Evolutionary conservation across 2,797 vertebrate species (phyloP), one percentile per base, ranked within the genome.

Genomic region (Astyanax mexicanus): DNA sequence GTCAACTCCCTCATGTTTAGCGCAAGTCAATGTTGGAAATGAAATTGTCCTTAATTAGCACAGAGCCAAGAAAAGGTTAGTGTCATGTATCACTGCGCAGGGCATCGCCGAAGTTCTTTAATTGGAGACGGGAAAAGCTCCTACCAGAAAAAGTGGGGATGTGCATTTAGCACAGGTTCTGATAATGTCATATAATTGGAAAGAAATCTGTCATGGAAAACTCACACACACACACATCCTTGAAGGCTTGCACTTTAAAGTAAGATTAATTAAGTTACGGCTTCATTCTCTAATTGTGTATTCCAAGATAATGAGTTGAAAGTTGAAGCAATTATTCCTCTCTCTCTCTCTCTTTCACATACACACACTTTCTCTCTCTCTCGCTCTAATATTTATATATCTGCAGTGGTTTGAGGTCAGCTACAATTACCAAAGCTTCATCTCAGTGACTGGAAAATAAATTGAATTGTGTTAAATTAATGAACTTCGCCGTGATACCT

Each of bases 201-300:
- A 77, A 73, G 81, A 85, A 88, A 91, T 87, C 76, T 89, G 89
- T 89, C 88, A 85, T 83, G 76, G 78, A 80, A 79, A 81, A 81
- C 84, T 79, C 79, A 69, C 40, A 80, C 64, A 69, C 40, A 80
- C 64, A 84, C 83, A 70, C 74, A 79, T 73, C 77, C 84, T 86
- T 60, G 57, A 80, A 88, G 85, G 77, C 88, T 83, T 80, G 80
- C 82, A 87, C 85, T 89, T 88, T 89, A 84, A 86, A 87, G 84
- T 83, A 76, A 84, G 83, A 87, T 90, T 85, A 87, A 89, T 90
- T 88, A 89, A 88, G 80, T 72, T 85, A 86, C 61, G 25, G 82
- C 80, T 89, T 87, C 72, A 77, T 86, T 84, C 79, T 88, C 86
- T 90, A 86, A 90, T 90, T 92, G 88, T 87, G 85, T 89, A 83